Base-by-base conservation (phyloP, 2,113 vertebrate genomes). In the Hucho hucho region DNA sequence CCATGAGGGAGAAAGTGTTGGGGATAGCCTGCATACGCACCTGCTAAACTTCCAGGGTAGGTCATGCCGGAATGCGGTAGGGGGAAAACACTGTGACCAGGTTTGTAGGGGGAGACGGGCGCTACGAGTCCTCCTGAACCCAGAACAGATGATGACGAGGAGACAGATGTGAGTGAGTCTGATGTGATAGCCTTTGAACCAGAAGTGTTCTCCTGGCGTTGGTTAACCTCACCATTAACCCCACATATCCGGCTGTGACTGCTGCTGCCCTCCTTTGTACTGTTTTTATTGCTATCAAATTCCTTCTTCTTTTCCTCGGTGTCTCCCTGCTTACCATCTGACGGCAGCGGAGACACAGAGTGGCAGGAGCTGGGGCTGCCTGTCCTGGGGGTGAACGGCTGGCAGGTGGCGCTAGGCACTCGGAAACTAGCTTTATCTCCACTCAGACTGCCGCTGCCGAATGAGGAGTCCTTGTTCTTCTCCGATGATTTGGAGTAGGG, bases 321-420 rank as follows among this genome's bases (percentile, higher is more conserved):
- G 92, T 94, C 79, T 77, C 81, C 82, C 83, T 93, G 37, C 84
- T 81, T 92, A 91, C 94, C 89, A 85, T 97, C 93, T 84, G 79
- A 92, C 90, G 93, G 95, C 92, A 94, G 93, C 22, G 93, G 89
- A 53, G 94, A 93, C 5, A 94, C 90, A 73, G 97, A 93, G 92
- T 94, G 90, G 86, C 95, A 95, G 86, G 97, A 98, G 88, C 93
- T 95, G 43, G 96, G 97, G 88, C 96, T 99, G 94, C 96, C 95
- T 94, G 97, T 98, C 94, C 97, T 96, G 83, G 97, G 97, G 71
- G 95, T 97, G 90, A 97, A 96, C 59, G 97, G 97, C 94, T 96
- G 96, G 92, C 97, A 98, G 95, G 96, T 95, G 95, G 97, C 95
- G 95, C 97, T 98, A 92, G 96, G 96, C 79, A 98, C 96, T 74